Percentiles rank a stretch among this genome's conserved stretches.
Conservation (phyloP, 2,797 vertebrate species). For the Arremon brunneinucha region DNA sequence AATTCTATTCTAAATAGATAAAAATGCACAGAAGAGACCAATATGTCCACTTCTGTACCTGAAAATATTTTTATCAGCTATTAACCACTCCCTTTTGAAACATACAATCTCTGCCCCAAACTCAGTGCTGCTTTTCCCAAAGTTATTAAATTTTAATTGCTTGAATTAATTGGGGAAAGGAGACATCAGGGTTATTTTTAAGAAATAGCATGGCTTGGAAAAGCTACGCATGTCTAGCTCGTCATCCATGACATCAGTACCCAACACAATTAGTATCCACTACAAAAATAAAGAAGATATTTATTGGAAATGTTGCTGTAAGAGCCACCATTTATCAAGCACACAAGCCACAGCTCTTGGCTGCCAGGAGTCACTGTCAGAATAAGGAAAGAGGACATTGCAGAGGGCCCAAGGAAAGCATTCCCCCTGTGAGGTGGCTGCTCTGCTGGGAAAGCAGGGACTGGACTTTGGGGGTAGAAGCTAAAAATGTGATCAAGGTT, state of each 20-base stretch:
- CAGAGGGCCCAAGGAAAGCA: no score
- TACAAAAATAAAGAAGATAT: neutral
- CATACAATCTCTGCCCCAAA: neutral
- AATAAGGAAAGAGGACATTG: rapidly evolving
- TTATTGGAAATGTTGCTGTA: neutral
- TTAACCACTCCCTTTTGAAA: neutral
- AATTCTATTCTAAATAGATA: neutral
- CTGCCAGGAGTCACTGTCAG: neutral
- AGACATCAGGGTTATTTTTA: neutral
- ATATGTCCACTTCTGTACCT: neutral
- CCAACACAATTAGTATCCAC: neutral
- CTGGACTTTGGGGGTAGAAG: neutral
- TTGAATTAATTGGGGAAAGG: neutral
- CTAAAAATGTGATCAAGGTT: neutral
- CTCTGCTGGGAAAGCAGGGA: neutral
- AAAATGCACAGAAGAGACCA: neutral
- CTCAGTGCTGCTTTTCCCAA: neutral
- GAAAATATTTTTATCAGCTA: neutral
- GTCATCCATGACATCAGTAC: neutral
- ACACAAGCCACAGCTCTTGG: no score
- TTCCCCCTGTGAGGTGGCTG: rapidly evolving
- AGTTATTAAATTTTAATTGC: neutral
- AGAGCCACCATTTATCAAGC: neutral
- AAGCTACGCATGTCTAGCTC: neutral
- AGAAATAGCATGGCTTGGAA: neutral